A percentile compares a stretch with the other conserved stretches of the same genome.
These are phyloP conservation scores for Mya arenaria DNA, from an alignment of 1,140 invertebrate species.

Conservation along the genomic window DNA sequence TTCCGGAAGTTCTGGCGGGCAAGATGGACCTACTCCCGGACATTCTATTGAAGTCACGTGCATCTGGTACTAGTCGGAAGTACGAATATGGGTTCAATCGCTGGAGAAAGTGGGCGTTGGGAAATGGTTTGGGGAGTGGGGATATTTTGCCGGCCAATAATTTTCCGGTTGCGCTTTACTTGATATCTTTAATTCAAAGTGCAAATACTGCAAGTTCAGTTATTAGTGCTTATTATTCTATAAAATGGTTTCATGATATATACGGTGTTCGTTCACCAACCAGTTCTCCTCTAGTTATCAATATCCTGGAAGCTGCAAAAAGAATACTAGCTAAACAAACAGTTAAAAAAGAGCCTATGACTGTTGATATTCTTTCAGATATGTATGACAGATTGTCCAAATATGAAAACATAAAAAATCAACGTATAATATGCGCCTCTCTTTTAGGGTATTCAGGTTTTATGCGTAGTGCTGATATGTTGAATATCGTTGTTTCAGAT, in stretches of 20 bases:
- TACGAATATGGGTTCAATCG: conserved; percentile 20
- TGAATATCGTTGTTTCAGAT: conserved; percentile 39
- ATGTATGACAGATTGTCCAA: conserved; percentile 4
- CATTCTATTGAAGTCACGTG: not conserved
- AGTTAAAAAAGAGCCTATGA: conserved; percentile 52
- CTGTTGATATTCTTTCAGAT: conserved; percentile 7
- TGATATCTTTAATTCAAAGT: conserved; percentile 32
- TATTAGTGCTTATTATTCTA: conserved; percentile 21
- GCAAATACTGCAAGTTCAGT: conserved; percentile 17
- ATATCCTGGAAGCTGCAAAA: conserved; percentile 30
- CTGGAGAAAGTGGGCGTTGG: conserved; percentile 25
- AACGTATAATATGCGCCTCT: conserved; percentile 47
- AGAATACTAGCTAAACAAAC: conserved; percentile 9
- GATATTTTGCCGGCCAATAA: conserved; percentile 30
- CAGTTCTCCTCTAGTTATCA: conserved; percentile 12
- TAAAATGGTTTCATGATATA: conserved; percentile 34
- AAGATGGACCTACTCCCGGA: conserved; percentile 20
- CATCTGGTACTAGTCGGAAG: not conserved
- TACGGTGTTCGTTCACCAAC: conserved; percentile 5
- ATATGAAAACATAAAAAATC: conserved; percentile 16
- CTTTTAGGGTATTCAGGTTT: conserved; percentile 53
- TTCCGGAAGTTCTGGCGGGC: conserved; percentile 3
- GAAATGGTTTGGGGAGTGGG: not conserved
- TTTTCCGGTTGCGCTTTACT: conserved; percentile 26
- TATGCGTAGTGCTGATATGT: conserved; percentile 38